Percentiles rank a stretch among this genome's conserved stretches.
Conservation (phyloP, 2,888 invertebrate species). For the Tetropium fuscum region DNA sequence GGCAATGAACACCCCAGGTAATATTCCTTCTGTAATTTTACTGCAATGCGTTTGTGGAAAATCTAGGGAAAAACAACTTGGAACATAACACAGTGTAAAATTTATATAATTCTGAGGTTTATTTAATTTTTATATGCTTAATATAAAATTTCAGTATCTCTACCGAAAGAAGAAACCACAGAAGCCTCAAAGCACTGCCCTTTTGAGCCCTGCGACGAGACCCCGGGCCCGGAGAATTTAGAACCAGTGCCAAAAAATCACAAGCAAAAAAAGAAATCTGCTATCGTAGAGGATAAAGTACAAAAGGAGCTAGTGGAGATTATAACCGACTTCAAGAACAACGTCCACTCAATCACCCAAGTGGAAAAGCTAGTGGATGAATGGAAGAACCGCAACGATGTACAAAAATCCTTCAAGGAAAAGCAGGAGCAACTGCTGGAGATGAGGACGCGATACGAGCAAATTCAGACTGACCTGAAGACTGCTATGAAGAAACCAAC, state of each 20-base stretch:
- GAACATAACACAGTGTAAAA: no score
- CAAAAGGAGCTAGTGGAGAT: slow-evolving; percentile 89
- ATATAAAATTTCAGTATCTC: not conserved
- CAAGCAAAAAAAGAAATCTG: slow-evolving; percentile 56
- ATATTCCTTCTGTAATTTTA: slow-evolving; percentile 22
- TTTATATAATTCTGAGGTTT: no score
- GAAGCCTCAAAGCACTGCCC: not conserved
- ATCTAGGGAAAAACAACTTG: no score
- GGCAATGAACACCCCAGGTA: slow-evolving; percentile 61
- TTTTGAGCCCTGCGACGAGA: not conserved
- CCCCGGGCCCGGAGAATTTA: slow-evolving; percentile 15
- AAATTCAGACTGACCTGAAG: slow-evolving; percentile 83
- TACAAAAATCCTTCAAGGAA: slow-evolving; percentile 86
- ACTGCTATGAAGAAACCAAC: slow-evolving; percentile 81
- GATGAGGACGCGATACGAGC: slow-evolving; percentile 81
- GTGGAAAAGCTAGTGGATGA: slow-evolving; percentile 87
- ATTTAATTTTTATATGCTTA: no score
- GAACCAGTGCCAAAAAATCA: slow-evolving; percentile 48
- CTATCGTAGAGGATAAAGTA: slow-evolving; percentile 67
- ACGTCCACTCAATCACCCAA: slow-evolving; percentile 86
- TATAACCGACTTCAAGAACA: slow-evolving; percentile 90
- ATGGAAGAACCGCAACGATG: slow-evolving; percentile 89
- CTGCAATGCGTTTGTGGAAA: not conserved
- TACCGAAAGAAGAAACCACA: slow-evolving; percentile 16
- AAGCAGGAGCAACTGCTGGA: slow-evolving; percentile 85